Evolutionary conservation across 37 sponge, comb jelly and placozoan genomes (phyloP).

Genomic region (Ianthella basta): DNA sequence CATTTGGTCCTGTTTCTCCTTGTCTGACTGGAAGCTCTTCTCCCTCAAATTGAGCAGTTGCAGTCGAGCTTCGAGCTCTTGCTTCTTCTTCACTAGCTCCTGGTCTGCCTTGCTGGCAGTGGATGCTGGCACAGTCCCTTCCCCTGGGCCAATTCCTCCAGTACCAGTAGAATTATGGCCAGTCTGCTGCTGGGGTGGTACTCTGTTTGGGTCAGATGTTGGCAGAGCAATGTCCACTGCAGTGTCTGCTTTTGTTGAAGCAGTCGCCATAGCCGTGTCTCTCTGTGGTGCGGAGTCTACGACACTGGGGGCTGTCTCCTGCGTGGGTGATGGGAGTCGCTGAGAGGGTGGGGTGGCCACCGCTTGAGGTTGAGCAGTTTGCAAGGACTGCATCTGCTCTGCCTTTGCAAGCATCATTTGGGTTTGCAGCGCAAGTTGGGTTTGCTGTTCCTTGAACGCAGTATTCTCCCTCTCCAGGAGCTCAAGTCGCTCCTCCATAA

Average conservation of each 20-base stretch:
- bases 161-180: too few species aligned
- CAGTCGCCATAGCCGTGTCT: too few species aligned
- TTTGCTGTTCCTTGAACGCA: neutral
- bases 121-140: neutral
- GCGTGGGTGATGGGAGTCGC: neutral
- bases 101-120: neutral
- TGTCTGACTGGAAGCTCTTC: neutral
- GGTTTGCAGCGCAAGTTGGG: neutral
- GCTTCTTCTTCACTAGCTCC: too few species aligned
- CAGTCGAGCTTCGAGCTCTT: constrained; percentile 12
- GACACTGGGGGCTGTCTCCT: neutral
- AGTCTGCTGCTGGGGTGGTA: too few species aligned
- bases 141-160: neutral
- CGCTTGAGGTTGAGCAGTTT: neutral
- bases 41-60: neutral
- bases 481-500: constrained; percentile 6
- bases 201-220: too few species aligned
- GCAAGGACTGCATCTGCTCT: neutral
- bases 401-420: neutral
- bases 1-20: constrained; percentile 9
- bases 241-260: too few species aligned
- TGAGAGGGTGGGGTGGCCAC: neutral
- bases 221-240: too few species aligned
- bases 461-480: constrained; percentile 8
- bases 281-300: too few species aligned